Evolutionary conservation across 1,140 invertebrate genomes (phyloP), one percentile per base, ranked within the genome.

Genomic region (Diplogasteroides magnus): DNA sequence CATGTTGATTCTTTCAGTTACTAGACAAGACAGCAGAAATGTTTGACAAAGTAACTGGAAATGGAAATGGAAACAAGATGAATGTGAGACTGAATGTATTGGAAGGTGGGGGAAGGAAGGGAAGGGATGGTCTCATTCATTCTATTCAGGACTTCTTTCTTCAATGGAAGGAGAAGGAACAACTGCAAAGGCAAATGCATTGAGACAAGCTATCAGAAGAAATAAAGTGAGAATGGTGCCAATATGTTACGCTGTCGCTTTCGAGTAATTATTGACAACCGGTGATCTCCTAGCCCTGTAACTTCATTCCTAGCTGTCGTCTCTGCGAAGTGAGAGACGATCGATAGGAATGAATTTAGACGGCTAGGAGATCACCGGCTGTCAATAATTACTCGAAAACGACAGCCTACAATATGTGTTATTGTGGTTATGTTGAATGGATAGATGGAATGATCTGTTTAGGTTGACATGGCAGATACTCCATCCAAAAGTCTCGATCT

Each of bases 141-240:
- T 48, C 37, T 19, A 11, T 48, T 48, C 37, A 48, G 37, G 6
- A 6, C 19, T 48, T 6, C 37, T 48, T 11, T 6, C 37, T 19
- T 48, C 37, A 19, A 48, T 48, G 37, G 37, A 48, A 19, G 19
- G 37, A 6, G 37, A 48, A 19, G 37, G 37, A 48, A 19, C 37
- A 6, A 48, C 37, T 48, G 37, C 37, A 32, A 27, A 72, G 70
- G 70, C 67, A 1, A 72, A 72, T 58, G 66, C 65, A n/a, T 31
- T 72, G 61, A 67, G 67, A 37, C 64, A 72, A 15, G 65, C 67
- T 1, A 72, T 72, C 26, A 64, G 61, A 37, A 57, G 61, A 23
- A 72, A 67, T 26, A 72, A 72, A 60, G 67, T 61, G 28, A 48
- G 70, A 67, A 31, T 67, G 67, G 60, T 64, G 64, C 11, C 55